A percentile compares a stretch with the other conserved stretches of the same genome.
Evolutionary conservation across 2,888 invertebrate species (phyloP).

Genomic region (Tridacna crocea): DNA sequence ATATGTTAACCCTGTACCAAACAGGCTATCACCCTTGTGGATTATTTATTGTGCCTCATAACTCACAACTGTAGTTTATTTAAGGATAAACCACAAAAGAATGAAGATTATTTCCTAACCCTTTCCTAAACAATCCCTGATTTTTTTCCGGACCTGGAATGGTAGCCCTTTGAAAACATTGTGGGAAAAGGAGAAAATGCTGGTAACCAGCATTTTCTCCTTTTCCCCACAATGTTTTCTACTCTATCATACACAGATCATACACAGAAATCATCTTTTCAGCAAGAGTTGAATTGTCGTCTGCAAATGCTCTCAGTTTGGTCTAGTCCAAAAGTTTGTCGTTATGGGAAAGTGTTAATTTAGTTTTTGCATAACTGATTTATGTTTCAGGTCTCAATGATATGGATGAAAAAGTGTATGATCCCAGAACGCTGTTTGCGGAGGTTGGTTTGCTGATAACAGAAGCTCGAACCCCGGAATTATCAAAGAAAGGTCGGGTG

Average conservation of each 20-base stretch:
- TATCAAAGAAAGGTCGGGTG: conserved; percentile 86
- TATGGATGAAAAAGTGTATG: conserved; percentile 87
- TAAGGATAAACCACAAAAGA: too few relatives aligned
- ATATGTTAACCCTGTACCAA: neutral
- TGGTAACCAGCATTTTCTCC: neutral
- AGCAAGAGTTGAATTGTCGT: neutral
- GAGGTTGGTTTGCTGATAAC: conserved; percentile 88
- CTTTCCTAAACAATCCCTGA: neutral
- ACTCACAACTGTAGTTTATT: too few relatives aligned
- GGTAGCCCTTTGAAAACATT: neutral
- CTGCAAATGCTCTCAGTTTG: neutral
- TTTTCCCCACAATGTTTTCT: neutral
- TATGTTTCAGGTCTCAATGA: conserved; percentile 80
- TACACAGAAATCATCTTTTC: too few relatives aligned
- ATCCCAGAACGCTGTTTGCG: conserved; percentile 86
- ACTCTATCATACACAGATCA: too few relatives aligned
- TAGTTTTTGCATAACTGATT: neutral
- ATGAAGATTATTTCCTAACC: neutral
- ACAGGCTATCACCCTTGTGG: too few relatives aligned
- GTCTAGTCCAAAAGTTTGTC: neutral
- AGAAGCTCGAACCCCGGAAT: conserved; percentile 87
- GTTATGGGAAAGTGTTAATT: too few relatives aligned
- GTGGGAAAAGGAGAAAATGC: neutral
- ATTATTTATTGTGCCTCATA: too few relatives aligned
- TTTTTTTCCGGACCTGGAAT: neutral